Evolutionary conservation across 2,113 vertebrate species (phyloP), one percentile per base, ranked within the genome.

Genomic region (Cynopterus brachyotis): DNA sequence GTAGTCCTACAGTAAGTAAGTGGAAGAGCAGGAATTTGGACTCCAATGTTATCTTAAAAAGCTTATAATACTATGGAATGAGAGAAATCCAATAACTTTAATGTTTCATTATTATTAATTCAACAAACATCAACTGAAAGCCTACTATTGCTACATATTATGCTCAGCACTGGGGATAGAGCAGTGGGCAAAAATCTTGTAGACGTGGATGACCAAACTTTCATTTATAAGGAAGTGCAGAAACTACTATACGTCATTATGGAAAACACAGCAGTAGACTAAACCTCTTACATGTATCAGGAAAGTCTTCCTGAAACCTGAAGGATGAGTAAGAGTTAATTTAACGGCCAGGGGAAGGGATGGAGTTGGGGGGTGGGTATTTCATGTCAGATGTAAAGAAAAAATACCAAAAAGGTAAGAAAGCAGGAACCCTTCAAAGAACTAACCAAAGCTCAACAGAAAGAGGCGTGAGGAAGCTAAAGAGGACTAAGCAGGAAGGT

Each of bases 41-140:
- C 16, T 32, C 26, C 32, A 57, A 20, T 67, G 72, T 62, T 53
- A 62, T 28, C 60, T 93, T 94, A 90, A 93, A 93, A 91, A 82
- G 45, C 47, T 72, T 72, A 59, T 13, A 72, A 30, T 83, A 69
- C 3, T 42, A 50, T 66, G 85, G 37, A 26, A 66, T 12, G 4
- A 87, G 59, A 76, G 57, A 40, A 79, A 47, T 37, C 22, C 6
- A 72, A 0, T 42, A 92, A 90, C 20, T 11, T 50, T 45, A 53
- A 35, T 22, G 16, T 17, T 96, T 96, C 75, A 87, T 79, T 64
- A 62, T 50, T 73, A 85, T 20, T 94, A 35, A 92, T 26, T 95
- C 75, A n/a, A 26, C 47, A 84, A 85, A 76, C 19, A 85, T 26
- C 95, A 73, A 20, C 35, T 83, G 59, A 83, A 35, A 80, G 20